Conservation (phyloP, 2,888 invertebrate genomes). For the Pilophorus perplexus region DNA sequence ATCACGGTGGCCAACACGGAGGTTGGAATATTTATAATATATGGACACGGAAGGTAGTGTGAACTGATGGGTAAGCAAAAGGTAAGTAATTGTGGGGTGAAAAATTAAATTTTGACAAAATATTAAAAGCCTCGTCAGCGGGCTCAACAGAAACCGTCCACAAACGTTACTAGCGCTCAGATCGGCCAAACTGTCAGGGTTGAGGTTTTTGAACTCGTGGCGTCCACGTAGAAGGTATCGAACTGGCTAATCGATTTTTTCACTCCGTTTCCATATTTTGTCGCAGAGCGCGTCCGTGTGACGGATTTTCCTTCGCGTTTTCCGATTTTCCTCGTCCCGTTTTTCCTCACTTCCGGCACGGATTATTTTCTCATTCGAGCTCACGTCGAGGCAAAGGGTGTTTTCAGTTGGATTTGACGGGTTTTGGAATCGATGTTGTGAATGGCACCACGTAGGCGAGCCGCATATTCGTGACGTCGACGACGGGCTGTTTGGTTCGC, state of each 20-base stretch:
- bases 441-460: conserved; percentile 24
- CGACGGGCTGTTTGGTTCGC: conserved; percentile 1
- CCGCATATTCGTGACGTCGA: conserved; percentile 22
- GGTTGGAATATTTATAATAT: too few species aligned
- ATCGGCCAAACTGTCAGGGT: too few species aligned
- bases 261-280: not conserved
- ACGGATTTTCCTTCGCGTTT: not conserved
- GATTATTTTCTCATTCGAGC: too few species aligned
- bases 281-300: not conserved
- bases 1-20: too few species aligned
- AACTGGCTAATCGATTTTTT: conserved; percentile 19
- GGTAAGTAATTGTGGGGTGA: too few species aligned
- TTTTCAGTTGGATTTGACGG: not conserved
- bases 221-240: conserved; percentile 32
- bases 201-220: conserved; percentile 4
- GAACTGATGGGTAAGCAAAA: too few species aligned
- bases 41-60: too few species aligned
- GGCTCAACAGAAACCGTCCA: too few species aligned
- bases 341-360: too few species aligned
- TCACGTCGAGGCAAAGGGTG: not conserved
- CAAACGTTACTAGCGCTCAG: too few species aligned
- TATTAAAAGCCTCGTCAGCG: too few species aligned
- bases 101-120: too few species aligned
- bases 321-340: not conserved
- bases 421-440: conserved; percentile 18